Evolutionary conservation across 2,113 vertebrate genomes (phyloP), one percentile per base, ranked within the genome.

Genomic region (Aythya baeri): DNA sequence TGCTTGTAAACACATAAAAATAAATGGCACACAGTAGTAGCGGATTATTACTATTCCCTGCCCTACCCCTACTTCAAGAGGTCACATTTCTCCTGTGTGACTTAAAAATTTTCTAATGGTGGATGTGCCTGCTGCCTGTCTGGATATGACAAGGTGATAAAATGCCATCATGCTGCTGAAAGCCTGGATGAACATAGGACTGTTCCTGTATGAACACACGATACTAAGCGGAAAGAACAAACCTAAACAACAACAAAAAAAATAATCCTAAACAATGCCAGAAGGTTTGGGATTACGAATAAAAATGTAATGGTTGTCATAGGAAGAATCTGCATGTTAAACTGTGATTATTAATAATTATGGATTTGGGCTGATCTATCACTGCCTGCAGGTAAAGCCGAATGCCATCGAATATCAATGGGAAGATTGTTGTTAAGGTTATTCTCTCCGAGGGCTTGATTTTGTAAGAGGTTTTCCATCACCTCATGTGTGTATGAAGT

Each of bases 401-500:
- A 58, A 58, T 54, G 38, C 23, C 44, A 36, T 6, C 0, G 0
- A 76, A 17, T 61, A 54, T 73, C 73, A 72, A 15, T 23, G 36
- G 74, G 57, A 73, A 66, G 49, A 76, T 88, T 23, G 14, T 17
- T n/a, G 57, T 2, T 81, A 68, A 90, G 49, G 43, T 93, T 88
- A 90, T 84, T 43, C 49, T 54, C 55, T 76, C 55, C 25, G 50
- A 95, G 62, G n/a, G 4, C 46, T 89, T 95, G 80, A 92, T 88
- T 97, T 94, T 85, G 17, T 83, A 91, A 94, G 91, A 94, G 89
- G 76, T 92, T 95, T 97, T 93, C 66, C 50, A 93, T 94, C 93
- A 88, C 57, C 71, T 93, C 25, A 2, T 46, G 38, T 79, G 75
- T 80, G 36, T 21, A 66, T 83, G 79, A 76, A 92, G 49, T 36